Base-by-base conservation (phyloP, 92 coral and sea anemone genomes). In the Bergia puertoricense region DNA sequence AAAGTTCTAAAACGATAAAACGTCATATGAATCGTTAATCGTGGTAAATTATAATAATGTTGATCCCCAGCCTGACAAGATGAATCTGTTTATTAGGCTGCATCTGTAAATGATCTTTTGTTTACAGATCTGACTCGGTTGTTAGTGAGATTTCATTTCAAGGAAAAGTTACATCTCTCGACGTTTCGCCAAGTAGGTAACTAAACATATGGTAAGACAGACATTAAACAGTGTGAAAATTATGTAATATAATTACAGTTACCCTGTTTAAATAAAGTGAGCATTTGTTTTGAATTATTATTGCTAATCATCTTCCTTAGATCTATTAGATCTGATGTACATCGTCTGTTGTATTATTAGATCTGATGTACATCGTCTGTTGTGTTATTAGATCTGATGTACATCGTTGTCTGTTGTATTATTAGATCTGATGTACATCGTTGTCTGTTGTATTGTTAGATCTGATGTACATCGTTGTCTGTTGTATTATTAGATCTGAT, bases 111-210 rank as follows among this genome's bases (percentile, higher is more conserved):
- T 45, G 23, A 42, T 81, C 9, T 10, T 73, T 75, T 84, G 37
- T 86, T 84, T 73, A 37, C 77, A 97, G 99, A 86, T 89, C 98
- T 56, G 99, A 95, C 54, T 88, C 99, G 30, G 86, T 84, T 81
- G 96, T 96, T 72, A 95, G 96, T 42, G 99, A 97, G 85, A 95
- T 97, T 69, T 89, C 94, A 20, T 94, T 97, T 30, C 99, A 94
- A 54, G 99, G 99, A 62, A 94, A 94, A 95, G 94, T 97, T 39
- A 97, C 99, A 2, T 97, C 99, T 14, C 90, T 97, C 41, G 98
- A 94, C 86, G 74, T 97, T 38, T 95, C 99, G 57, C 97, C 94
- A 82, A 98, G 99, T 96, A 82, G 68, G 88, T 75, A 51, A 7
- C 83, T 18, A 4, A 13, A 48, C 20, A 16, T 30, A 10, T 72